Percentiles rank a stretch among this genome's conserved stretches.
These are phyloP conservation scores for Pangasius mekongensis DNA, from an alignment of 2,797 vertebrate species.

Conservation along the genomic window DNA sequence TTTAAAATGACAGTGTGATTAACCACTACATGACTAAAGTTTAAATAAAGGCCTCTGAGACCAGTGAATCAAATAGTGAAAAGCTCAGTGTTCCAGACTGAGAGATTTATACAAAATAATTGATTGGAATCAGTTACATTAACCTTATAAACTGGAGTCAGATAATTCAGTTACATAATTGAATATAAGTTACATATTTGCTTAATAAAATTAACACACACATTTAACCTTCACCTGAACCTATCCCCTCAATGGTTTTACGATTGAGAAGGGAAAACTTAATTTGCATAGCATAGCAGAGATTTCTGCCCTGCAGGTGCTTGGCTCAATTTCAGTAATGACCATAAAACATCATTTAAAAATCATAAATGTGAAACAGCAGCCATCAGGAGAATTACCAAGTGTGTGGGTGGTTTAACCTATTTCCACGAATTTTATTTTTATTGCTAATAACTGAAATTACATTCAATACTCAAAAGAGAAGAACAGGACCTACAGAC, in stretches of 20 bases:
- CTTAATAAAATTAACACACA: neutral
- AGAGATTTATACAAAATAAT: neutral
- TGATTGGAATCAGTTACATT: neutral
- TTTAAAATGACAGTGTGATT: neutral
- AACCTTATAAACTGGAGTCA: neutral
- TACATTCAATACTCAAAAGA: neutral
- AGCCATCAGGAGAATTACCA: neutral
- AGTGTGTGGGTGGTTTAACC: neutral
- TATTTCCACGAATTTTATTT: neutral
- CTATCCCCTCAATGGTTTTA: neutral
- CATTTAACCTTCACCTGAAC: constrained; percentile 6
- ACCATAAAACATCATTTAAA: neutral
- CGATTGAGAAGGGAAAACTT: neutral
- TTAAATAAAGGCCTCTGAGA: neutral
- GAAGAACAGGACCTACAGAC: neutral
- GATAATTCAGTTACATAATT: neutral
- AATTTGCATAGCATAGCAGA: neutral
- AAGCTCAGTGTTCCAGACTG: neutral
- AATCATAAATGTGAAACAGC: neutral
- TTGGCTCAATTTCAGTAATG: neutral
- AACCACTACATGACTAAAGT: neutral
- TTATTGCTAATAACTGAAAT: neutral
- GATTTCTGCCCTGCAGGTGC: neutral
- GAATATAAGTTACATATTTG: neutral
- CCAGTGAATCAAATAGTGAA: neutral